These are phyloP conservation scores for Atherinosoma microstoma DNA, from an alignment of 2,797 vertebrate species.

Conservation along the genomic window DNA sequence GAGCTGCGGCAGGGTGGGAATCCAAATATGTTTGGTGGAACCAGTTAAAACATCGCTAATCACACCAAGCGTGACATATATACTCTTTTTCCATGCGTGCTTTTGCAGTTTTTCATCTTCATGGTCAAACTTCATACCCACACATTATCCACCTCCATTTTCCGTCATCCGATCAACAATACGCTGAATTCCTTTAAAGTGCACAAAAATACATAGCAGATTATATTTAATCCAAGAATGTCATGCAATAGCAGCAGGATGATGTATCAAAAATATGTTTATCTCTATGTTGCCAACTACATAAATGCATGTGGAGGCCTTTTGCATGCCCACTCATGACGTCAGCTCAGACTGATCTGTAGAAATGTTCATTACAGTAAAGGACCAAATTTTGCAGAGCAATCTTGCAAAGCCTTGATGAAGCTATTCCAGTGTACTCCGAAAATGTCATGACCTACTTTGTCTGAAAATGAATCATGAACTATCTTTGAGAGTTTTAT, in stretches of 20 bases:
- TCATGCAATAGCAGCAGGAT: constrained; percentile 3
- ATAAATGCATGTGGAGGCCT: not conserved
- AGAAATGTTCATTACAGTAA: constrained; percentile 14
- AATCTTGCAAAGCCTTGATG: constrained; percentile 3
- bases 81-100: not conserved
- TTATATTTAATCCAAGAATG: constrained; percentile 32
- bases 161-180: not conserved
- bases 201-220: constrained; percentile 11
- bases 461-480: constrained; percentile 41
- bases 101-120: not conserved
- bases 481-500: constrained; percentile 17
- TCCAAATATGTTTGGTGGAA: not conserved
- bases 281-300: not conserved
- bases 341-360: constrained; percentile 22
- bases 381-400: constrained; percentile 1
- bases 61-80: not conserved
- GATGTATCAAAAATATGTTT: not conserved
- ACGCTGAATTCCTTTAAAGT: constrained; percentile 11
- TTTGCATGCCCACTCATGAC: constrained; percentile 12
- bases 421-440: constrained; percentile 12
- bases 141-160: constrained; percentile 18
- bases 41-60: not conserved
- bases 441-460: constrained; percentile 31
- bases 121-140: not conserved
- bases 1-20: not conserved